Conservation (phyloP, 1,140 invertebrate species). For the Drosophila orosa region DNA sequence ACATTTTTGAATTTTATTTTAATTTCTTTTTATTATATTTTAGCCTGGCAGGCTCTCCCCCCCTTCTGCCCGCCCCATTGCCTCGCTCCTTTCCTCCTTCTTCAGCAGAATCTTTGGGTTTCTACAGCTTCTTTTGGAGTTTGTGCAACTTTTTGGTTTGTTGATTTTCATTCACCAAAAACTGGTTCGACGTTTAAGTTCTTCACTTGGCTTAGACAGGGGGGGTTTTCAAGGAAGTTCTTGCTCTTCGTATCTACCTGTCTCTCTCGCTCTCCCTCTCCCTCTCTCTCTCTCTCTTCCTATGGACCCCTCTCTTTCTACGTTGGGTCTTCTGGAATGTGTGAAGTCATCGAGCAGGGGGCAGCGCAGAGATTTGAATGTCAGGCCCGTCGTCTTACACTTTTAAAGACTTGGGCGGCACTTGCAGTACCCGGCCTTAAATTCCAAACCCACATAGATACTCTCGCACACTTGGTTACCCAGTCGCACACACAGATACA, state of each 20-base stretch:
- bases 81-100: not conserved
- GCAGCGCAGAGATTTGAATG: conserved; percentile 63
- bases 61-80: not conserved
- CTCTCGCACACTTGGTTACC: not conserved
- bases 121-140: conserved; percentile 36
- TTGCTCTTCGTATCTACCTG: conserved; percentile 14
- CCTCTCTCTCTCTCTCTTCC: not conserved
- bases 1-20: conserved; percentile 83
- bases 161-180: conserved; percentile 83
- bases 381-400: conserved; percentile 65
- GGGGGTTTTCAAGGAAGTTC: conserved; percentile 58
- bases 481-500: conserved; percentile 17
- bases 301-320: conserved; percentile 12
- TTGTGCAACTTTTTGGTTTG: conserved; percentile 74
- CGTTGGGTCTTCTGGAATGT: conserved; percentile 63
- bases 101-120: conserved; percentile 22
- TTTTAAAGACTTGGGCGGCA: conserved; percentile 78
- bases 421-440: conserved; percentile 64
- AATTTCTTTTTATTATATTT: conserved; percentile 83
- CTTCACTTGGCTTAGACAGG: conserved; percentile 61
- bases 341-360: conserved; percentile 73
- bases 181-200: conserved; percentile 77
- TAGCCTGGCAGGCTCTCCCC: conserved; percentile 43
- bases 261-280: not conserved
- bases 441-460: conserved; percentile 50